A percentile compares a stretch with the other conserved stretches of the same genome.
Evolutionary conservation across 1,140 invertebrate species (phyloP).

Genomic region (Matsumurasca onukii): DNA sequence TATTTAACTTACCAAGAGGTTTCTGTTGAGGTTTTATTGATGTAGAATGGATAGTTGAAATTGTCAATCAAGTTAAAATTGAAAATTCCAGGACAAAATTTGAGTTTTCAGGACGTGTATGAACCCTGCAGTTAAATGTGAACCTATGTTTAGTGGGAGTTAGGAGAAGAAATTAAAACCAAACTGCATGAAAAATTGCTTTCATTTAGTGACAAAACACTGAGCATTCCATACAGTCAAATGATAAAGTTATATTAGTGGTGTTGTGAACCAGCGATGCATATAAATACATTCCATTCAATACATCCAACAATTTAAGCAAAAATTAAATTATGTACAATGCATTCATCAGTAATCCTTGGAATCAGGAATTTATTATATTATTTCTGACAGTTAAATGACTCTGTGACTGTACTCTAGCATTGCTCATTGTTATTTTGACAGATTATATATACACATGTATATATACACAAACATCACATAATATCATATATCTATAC

Average conservation of each 20-base stretch:
- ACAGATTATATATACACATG: constrained; percentile 5
- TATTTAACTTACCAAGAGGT: too few species aligned
- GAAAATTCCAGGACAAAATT: too few species aligned
- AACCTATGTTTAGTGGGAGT: too few species aligned
- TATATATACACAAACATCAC: constrained; percentile 9
- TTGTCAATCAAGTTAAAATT: too few species aligned
- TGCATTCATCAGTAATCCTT: constrained; percentile 25
- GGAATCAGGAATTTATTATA: constrained; percentile 19
- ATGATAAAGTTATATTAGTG: constrained; percentile 41
- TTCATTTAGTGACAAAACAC: constrained; percentile 46
- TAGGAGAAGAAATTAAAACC: too few species aligned
- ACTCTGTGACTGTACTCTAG: constrained; percentile 21
- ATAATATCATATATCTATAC: constrained; percentile 18
- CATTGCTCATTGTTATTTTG: constrained; percentile 16
- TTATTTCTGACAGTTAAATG: constrained; percentile 19
- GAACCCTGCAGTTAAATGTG: too few species aligned
- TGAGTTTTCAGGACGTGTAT: too few species aligned
- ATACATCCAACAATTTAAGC: constrained; percentile 36
- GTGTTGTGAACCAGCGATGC: constrained; percentile 29
- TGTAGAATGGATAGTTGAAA: too few species aligned
- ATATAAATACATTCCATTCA: constrained; percentile 28
- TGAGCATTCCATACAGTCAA: constrained; percentile 45
- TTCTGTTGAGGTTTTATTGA: too few species aligned
- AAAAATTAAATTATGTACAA: constrained; percentile 27
- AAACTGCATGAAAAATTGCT: constrained; percentile 42